Conservation (phyloP, 2,888 invertebrate genomes). For the Acanthoscelides obtectus region DNA sequence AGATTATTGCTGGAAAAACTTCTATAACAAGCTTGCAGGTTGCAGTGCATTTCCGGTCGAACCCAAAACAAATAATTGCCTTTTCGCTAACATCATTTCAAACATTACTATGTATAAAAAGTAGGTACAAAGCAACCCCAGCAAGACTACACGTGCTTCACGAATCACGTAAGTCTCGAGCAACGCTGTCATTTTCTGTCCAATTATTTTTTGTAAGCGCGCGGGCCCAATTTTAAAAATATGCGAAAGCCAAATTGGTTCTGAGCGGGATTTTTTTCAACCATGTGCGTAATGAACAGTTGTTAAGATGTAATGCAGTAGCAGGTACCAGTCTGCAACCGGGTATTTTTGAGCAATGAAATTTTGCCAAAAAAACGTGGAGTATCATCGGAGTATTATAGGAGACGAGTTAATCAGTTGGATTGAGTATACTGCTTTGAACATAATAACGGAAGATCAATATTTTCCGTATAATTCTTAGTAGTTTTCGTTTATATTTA, state of each 20-base stretch:
- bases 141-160: conserved; percentile 4
- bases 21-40: background rate
- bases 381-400: background rate
- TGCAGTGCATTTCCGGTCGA: background rate
- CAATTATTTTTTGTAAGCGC: background rate
- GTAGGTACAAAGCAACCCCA: background rate
- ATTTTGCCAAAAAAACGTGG: background rate
- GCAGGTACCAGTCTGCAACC: background rate
- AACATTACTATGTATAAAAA: background rate
- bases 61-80: background rate
- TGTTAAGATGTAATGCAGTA: background rate
- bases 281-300: background rate
- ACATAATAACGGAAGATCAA: too few relatives aligned
- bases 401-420: background rate
- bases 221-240: background rate
- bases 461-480: too few relatives aligned
- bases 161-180: conserved; percentile 6
- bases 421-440: background rate
- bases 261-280: background rate
- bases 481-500: too few relatives aligned
- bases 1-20: too few relatives aligned
- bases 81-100: background rate
- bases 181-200: conserved; percentile 6
- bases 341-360: background rate
- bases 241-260: background rate